Evolutionary conservation across 2,888 invertebrate species (phyloP), one percentile per base, ranked within the genome.

Genomic region (Opisthograptis luteolata): DNA sequence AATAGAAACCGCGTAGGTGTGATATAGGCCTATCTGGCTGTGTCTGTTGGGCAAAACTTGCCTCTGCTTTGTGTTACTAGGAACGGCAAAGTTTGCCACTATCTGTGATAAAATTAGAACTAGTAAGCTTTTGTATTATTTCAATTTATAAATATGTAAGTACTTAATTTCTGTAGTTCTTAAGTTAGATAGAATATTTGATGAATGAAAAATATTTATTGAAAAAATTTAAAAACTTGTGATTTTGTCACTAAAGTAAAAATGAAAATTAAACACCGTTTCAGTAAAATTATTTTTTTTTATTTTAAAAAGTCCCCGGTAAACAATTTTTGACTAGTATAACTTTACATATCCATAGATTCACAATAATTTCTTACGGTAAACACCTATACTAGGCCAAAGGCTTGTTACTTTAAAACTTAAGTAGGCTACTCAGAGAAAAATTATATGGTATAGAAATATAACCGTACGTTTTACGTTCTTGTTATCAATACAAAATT

Each of bases 21-120:
- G 64, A 69, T 70, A 74, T 73, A 80, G 76, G 84, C 85, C 84
- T 83, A 69, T 65, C 58, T 73, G 81, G 84, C 84, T 85, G 84
- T 85, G 85, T 82, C 78, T 76, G 71, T 79, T 73, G 65, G 80
- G 83, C 81, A 82, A 73, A 66, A 68, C 68, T 79, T 83, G 85
- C 84, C 81, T 62, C 71, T 68, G 76, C 78, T 84, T 82, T 77
- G 77, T 77, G 76, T 76, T 76, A 79, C 71, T 79, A 76, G 77
- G 66, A 74, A 75, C 69, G 88, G 88, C 87, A 77, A 61, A 64
- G 69, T 55, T 45, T 80, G 89, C 88, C 87, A 67, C 73, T 72
- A 88, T 86, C 89, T 90, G 89, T 90, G 89, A 90, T 90, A 89
- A 84, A 75, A 74, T 76, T 88, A 88, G 85, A 84, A 73, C 73